phyloP scores from a whole-genome alignment of 2,797 vertebrate species.

The Ataeniobius toweri region DNA sequence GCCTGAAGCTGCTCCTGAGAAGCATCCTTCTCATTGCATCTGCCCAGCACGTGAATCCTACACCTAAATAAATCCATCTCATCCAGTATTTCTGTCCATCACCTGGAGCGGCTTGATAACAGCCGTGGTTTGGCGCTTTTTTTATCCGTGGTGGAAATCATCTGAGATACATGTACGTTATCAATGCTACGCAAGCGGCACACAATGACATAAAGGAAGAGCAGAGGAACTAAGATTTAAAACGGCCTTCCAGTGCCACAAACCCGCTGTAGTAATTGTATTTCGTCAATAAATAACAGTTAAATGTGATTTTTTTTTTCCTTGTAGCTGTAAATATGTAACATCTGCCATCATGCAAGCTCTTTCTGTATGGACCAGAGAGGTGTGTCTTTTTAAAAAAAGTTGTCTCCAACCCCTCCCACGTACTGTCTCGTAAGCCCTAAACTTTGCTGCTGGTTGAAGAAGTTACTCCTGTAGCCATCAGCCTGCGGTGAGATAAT shows the following conservation, averaged over 20 bases:
- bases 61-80: not conserved
- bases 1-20: not conserved
- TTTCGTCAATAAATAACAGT: conserved; percentile 7
- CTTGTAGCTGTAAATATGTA: conserved; percentile 9
- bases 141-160: conserved; percentile 24
- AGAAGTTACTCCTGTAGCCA: conserved; percentile 60
- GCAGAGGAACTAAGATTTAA: conserved; percentile 42
- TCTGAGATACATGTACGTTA: conserved; percentile 40
- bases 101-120: conserved; percentile 7
- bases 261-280: not conserved
- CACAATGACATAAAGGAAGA: conserved; percentile 40
- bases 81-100: conserved; percentile 4
- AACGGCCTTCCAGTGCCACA: conserved; percentile 19
- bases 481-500: conserved; percentile 25
- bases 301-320: not conserved
- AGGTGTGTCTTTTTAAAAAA: conserved; percentile 76
- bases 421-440: conserved; percentile 65
- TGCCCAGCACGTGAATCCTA: not conserved
- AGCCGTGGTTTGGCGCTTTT: conserved; percentile 29
- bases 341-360: conserved; percentile 30
- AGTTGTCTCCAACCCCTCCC: conserved; percentile 75
- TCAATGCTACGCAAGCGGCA: conserved; percentile 41
- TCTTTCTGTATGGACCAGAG: conserved; percentile 59
- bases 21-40: not conserved
- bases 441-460: conserved; percentile 65